Evolutionary conservation across 2,113 vertebrate species (phyloP).

Genomic region (Forbesichthys papilliferus): DNA sequence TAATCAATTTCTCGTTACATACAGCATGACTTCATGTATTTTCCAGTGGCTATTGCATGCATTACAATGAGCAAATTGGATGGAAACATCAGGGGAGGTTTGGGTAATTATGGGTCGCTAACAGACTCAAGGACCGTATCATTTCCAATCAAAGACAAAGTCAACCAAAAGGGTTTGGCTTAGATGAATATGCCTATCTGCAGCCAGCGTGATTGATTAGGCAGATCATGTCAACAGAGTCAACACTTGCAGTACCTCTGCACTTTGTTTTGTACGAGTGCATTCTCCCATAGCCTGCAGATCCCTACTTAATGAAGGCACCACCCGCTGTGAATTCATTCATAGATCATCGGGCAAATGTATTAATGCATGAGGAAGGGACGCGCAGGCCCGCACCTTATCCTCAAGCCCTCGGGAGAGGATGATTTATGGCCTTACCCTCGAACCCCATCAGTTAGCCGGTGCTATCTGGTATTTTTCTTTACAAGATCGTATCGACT

Average conservation of each 20-base stretch:
- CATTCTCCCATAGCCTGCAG: too few relatives aligned
- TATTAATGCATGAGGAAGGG: conserved; percentile 70
- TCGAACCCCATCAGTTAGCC: conserved; percentile 73
- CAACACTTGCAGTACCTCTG: too few relatives aligned
- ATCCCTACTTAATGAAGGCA: not conserved
- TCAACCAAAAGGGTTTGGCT: not conserved
- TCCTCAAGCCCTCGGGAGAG: conserved; percentile 32
- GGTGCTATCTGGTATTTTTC: conserved; percentile 77
- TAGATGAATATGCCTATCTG: conserved; percentile 11
- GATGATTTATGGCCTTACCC: conserved; percentile 74
- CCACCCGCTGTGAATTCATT: conserved; percentile 63
- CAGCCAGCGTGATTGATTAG: conserved; percentile 15
- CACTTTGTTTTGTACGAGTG: too few relatives aligned
- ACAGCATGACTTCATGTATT: not conserved
- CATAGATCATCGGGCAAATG: conserved; percentile 70
- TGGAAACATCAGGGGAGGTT: not conserved
- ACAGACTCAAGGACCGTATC: not conserved
- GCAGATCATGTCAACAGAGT: conserved; percentile 21
- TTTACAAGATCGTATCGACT: conserved; percentile 78
- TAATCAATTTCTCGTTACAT: too few relatives aligned
- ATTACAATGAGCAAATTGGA: not conserved
- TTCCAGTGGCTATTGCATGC: not conserved
- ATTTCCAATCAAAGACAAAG: not conserved
- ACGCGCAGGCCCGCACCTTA: conserved; percentile 46
- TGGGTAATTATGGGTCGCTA: not conserved